phyloP scores from a whole-genome alignment of 1,140 invertebrate species.

The Gonatopus flavifemur region DNA sequence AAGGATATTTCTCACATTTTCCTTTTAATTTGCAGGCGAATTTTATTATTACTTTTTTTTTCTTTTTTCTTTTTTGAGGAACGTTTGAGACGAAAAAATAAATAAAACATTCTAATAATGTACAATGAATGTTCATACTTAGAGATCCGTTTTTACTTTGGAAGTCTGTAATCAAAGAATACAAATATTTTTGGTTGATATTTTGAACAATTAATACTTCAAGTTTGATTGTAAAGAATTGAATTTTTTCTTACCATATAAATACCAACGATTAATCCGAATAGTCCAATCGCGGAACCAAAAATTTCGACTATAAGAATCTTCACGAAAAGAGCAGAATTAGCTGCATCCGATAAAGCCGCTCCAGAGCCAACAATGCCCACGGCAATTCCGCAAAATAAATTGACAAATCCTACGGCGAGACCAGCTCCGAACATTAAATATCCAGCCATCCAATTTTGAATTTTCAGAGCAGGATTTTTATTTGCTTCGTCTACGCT shows the following conservation, averaged over 20 bases:
- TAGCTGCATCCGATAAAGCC: slow-evolving; percentile 93
- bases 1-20: no score
- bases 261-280: slow-evolving; percentile 97
- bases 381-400: slow-evolving; percentile 94
- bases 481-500: slow-evolving; percentile 32
- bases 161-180: slow-evolving; percentile 52
- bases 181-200: background rate
- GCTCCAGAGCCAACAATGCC: slow-evolving; percentile 96
- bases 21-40: no score
- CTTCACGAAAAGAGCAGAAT: slow-evolving; percentile 92
- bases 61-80: background rate
- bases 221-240: background rate
- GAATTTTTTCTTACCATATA: slow-evolving; percentile 67
- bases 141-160: slow-evolving; percentile 65
- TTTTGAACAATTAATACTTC: background rate
- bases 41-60: no score
- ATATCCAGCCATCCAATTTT: slow-evolving; percentile 81
- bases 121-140: slow-evolving; percentile 28
- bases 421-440: slow-evolving; percentile 95
- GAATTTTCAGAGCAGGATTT: slow-evolving; percentile 40
- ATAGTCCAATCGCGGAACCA: slow-evolving; percentile 95
- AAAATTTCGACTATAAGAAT: slow-evolving; percentile 99
- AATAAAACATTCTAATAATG: slow-evolving; percentile 19
- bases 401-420: slow-evolving; percentile 90
- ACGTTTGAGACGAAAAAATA: no score